These are phyloP conservation scores for Pachyramphus minor DNA, from an alignment of 2,113 vertebrate genomes.

Conservation along the genomic window DNA sequence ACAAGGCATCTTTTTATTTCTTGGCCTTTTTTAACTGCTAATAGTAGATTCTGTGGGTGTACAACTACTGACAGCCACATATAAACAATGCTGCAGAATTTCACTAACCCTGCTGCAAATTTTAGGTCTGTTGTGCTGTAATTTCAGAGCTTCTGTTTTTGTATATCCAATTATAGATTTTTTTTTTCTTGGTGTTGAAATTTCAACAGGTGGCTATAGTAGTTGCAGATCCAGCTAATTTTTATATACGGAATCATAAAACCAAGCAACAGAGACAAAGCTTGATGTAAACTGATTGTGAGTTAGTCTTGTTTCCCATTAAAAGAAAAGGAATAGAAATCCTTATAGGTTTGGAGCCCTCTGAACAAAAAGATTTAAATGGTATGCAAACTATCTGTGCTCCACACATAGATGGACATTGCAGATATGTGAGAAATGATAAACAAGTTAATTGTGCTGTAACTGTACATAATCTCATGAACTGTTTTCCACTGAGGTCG, in stretches of 20 bases:
- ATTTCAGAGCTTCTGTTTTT: slow-evolving; percentile 43
- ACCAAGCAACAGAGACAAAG: background rate
- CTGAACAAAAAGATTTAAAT: slow-evolving; percentile 34
- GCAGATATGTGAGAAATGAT: slow-evolving; percentile 32
- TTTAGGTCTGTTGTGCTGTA: background rate
- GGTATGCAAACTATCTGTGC: background rate
- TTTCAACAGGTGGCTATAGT: slow-evolving; percentile 42
- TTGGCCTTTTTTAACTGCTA: background rate
- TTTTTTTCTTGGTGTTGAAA: slow-evolving; percentile 49
- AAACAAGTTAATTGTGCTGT: slow-evolving; percentile 59
- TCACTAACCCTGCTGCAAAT: background rate
- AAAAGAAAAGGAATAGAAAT: slow-evolving; percentile 32
- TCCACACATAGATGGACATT: background rate
- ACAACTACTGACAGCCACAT: background rate
- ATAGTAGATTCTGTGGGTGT: slow-evolving; percentile 28
- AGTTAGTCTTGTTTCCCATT: background rate
- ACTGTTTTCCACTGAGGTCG: slow-evolving; percentile 40
- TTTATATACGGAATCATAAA: slow-evolving; percentile 9
- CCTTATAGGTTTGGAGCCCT: background rate
- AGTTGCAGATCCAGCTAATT: slow-evolving; percentile 17
- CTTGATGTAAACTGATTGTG: slow-evolving; percentile 11
- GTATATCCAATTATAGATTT: slow-evolving; percentile 28
- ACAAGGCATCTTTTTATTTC: background rate
- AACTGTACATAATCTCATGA: slow-evolving; percentile 58
- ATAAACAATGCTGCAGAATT: background rate